phyloP scores from a whole-genome alignment of 2,888 invertebrate species.

The Drosophila leonis region DNA sequence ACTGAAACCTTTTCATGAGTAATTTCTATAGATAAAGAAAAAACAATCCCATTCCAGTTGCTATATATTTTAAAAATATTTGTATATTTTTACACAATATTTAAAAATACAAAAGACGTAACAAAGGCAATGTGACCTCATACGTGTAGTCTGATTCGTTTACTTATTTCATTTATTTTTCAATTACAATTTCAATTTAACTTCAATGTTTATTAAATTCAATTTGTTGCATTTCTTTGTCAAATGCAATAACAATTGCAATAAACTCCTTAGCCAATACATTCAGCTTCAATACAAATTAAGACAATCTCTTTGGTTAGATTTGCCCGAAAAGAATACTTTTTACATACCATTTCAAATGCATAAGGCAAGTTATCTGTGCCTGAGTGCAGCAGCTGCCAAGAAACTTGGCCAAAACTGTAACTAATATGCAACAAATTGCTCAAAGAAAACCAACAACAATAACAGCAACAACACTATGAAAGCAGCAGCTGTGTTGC shows the following conservation, averaged over 20 bases:
- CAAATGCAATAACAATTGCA: background rate
- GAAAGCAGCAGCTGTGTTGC: conserved; percentile 17
- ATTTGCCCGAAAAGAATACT: background rate
- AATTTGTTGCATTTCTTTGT: background rate
- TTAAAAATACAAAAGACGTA: background rate
- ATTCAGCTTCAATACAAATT: background rate
- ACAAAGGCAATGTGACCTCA: background rate
- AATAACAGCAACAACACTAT: conserved; percentile 11
- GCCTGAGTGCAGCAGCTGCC: conserved; percentile 23
- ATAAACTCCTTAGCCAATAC: background rate
- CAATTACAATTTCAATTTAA: background rate
- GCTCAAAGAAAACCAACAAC: conserved; percentile 10
- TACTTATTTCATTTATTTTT: background rate
- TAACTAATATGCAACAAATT: conserved; percentile 58
- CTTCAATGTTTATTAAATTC: background rate
- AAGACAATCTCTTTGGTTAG: background rate
- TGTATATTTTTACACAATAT: background rate
- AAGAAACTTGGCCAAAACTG: conserved; percentile 44
- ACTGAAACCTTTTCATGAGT: background rate
- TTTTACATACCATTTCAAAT: background rate
- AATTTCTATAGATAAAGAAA: background rate
- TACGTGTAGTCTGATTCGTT: background rate
- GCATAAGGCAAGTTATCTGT: background rate
- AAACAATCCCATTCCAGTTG: too few relatives aligned
- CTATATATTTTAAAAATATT: too few relatives aligned